Percentiles rank a stretch among this genome's conserved stretches.
Conservation (phyloP, 2,888 invertebrate genomes). For the Argynnis bischoffii region DNA sequence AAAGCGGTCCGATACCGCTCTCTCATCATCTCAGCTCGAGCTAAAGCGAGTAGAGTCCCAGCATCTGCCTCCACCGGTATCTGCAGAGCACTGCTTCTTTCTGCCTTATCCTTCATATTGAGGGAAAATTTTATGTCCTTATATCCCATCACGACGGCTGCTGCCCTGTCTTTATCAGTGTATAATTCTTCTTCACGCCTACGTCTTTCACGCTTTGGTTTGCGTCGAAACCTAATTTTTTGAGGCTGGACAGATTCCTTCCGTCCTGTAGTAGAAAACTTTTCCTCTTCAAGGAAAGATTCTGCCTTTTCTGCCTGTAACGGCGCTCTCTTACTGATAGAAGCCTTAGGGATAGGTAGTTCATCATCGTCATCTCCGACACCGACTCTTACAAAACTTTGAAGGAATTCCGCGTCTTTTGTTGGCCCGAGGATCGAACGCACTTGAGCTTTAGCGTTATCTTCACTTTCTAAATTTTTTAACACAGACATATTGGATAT, state of each 20-base stretch:
- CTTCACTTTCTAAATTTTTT: constrained; percentile 57
- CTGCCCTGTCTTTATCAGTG: constrained; percentile 95
- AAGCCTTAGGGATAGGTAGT: constrained; percentile 65
- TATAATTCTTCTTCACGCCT: constrained; percentile 87
- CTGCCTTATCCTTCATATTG: constrained; percentile 89
- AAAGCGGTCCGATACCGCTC: constrained; percentile 88
- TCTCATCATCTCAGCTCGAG: constrained; percentile 88
- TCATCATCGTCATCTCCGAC: constrained; percentile 82
- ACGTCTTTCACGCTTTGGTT: constrained; percentile 67
- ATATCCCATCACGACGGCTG: constrained; percentile 93
- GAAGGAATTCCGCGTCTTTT: constrained; percentile 88
- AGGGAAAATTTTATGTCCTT: constrained; percentile 93
- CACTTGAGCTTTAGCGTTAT: constrained; percentile 73
- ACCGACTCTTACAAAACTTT: constrained; percentile 89
- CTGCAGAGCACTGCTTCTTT: constrained; percentile 86
- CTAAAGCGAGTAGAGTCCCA: constrained; percentile 88
- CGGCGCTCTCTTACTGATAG: constrained; percentile 72
- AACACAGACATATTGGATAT: constrained; percentile 26
- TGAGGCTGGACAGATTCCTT: constrained; percentile 66
- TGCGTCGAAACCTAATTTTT: constrained; percentile 60
- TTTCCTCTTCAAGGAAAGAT: constrained; percentile 56
- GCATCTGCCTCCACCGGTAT: constrained; percentile 91
- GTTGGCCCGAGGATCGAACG: constrained; percentile 85
- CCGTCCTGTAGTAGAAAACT: constrained; percentile 58
- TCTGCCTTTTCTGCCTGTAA: constrained; percentile 59